Conservation (phyloP, 30 jellyfish, hydroid and myxozoan species). For the Chrysaora quinquecirrha region DNA sequence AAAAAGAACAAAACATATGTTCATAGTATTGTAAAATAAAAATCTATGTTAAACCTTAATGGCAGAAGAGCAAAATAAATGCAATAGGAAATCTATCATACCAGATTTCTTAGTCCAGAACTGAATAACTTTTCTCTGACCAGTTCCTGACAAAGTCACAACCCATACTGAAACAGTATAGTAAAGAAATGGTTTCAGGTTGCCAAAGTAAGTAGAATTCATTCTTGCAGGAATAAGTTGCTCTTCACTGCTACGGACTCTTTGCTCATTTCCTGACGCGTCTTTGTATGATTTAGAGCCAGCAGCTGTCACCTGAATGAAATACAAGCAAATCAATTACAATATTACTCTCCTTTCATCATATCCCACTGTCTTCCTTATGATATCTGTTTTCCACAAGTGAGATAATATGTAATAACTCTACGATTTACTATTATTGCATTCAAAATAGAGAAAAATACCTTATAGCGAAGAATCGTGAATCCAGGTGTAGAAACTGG, state of each 20-base stretch:
- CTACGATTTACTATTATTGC: too few species aligned
- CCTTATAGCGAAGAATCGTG: constrained; percentile 52
- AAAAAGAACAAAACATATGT: background rate
- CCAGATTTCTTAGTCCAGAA: constrained; percentile 39
- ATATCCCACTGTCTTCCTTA: too few species aligned
- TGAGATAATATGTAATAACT: too few species aligned
- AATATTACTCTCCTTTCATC: too few species aligned
- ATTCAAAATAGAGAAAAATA: too few species aligned
- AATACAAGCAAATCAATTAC: too few species aligned
- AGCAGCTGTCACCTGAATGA: constrained; percentile 15
- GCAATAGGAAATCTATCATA: too few species aligned
- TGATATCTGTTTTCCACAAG: too few species aligned
- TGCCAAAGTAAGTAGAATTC: constrained; percentile 31
- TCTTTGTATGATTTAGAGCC: constrained; percentile 55
- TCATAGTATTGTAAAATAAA: background rate
- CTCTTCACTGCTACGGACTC: constrained; percentile 35
- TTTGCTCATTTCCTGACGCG: background rate
- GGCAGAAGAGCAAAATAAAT: too few species aligned
- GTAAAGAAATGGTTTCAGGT: constrained; percentile 44
- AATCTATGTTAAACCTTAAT: background rate
- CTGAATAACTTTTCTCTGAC: constrained; percentile 25
- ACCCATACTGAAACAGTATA: constrained; percentile 48
- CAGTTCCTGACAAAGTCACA: constrained; percentile 53
- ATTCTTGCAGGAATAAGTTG: constrained; percentile 2
- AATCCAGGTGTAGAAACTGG: constrained; percentile 37